Evolutionary conservation across 2,113 vertebrate species (phyloP), one percentile per base, ranked within the genome.

Genomic region (Lasiurus cinereus): DNA sequence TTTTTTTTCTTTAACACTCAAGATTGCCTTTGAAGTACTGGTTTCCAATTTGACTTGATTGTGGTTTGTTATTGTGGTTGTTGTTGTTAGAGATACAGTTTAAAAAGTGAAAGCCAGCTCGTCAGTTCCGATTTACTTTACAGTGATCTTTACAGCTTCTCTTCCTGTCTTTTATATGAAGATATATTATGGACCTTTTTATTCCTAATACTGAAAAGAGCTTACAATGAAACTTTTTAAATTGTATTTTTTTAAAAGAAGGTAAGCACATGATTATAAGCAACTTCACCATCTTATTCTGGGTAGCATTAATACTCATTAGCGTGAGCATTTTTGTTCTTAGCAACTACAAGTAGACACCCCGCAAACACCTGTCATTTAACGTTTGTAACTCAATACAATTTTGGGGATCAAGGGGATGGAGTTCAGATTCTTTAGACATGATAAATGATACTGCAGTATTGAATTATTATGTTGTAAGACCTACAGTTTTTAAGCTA

Each of bases 111-210:
- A 94, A 90, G 50, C 21, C 48, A 90, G 84, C 70, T 93, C 69
- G 93, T 96, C 62, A 54, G 21, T 91, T 94, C 83, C 67, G 83
- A 13, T 80, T 77, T 77, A 73, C 62, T 96, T 94, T 46, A 74
- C 31, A 69, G n/a, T 36, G 33, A 82, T 87, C 95, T 96, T 96
- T 90, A 18, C 46, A n/a, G 33, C 36, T 94, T 94, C 36, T 77
- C 24, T 94, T 90, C 48, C 59, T 72, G n/a, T 77, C 52, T 62
- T 93, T 91, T 86, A 74, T 36, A 80, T 92, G 59, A 92, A 92
- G 83, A 56, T 90, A 18, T 39, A 78, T 83, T 90, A 22, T 18
- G 27, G 33, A n/a, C 6, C 5, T 93, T 88, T 84, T 86, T 69
- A 13, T 85, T 70, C 7, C 43, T 91, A 52, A 92, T 90, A 15